These are phyloP conservation scores for Carassius gibelio DNA, from an alignment of 2,113 vertebrate species.

Conservation along the genomic window DNA sequence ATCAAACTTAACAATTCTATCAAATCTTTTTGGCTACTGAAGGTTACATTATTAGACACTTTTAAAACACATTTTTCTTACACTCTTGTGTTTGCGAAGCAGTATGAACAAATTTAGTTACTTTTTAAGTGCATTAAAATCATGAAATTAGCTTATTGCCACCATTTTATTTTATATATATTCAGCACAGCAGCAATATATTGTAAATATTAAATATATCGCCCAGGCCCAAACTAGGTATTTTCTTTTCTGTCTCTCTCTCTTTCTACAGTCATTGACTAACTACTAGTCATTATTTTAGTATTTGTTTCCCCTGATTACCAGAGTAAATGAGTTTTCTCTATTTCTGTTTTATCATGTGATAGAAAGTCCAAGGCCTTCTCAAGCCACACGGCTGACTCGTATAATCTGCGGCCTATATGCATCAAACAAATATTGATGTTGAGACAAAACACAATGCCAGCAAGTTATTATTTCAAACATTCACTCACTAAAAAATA, in stretches of 20 bases:
- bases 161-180: background rate
- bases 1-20: background rate
- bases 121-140: background rate
- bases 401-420: no score
- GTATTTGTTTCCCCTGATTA: background rate
- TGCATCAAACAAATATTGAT: no score
- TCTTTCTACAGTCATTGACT: background rate
- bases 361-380: no score
- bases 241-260: background rate
- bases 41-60: background rate
- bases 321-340: background rate
- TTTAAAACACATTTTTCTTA: background rate
- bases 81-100: background rate
- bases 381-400: no score
- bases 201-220: background rate
- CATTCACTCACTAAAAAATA: no score
- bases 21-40: background rate
- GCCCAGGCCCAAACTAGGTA: background rate
- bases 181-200: background rate
- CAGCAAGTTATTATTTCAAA: no score
- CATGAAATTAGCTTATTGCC: background rate
- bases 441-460: no score
- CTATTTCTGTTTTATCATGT: no score
- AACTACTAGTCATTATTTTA: background rate
- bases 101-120: background rate